Percentiles rank a stretch among this genome's conserved stretches.
Evolutionary conservation across 2,888 invertebrate species (phyloP).

Genomic region (Microchrysa polita): DNA sequence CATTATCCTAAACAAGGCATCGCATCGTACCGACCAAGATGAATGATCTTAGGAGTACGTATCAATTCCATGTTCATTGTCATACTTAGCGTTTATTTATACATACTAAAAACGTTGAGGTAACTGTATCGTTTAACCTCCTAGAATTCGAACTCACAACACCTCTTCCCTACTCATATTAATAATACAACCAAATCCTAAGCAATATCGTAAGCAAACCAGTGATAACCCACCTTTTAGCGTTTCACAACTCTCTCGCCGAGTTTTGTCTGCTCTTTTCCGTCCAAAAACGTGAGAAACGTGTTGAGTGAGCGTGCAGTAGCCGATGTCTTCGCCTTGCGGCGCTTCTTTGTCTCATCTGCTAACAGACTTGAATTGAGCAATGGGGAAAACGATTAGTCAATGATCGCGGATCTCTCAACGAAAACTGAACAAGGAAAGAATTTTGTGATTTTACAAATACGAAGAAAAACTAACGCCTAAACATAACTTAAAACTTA

Average conservation of each 20-base stretch:
- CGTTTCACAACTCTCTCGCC: neutral
- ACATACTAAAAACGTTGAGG: too few relatives aligned
- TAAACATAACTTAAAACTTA: conserved; percentile 49
- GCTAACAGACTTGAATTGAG: neutral
- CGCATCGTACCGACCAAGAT: too few relatives aligned
- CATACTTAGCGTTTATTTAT: too few relatives aligned
- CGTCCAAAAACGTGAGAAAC: too few relatives aligned
- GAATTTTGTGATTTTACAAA: conserved; percentile 55
- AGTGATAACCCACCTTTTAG: neutral
- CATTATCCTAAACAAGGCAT: too few relatives aligned
- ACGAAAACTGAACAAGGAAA: conserved; percentile 54
- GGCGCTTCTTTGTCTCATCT: neutral
- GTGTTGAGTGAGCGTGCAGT: neutral
- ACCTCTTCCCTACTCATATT: too few relatives aligned
- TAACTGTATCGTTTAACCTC: too few relatives aligned
- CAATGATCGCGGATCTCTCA: conserved; percentile 5
- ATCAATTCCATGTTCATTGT: too few relatives aligned
- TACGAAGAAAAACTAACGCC: neutral
- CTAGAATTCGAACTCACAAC: too few relatives aligned
- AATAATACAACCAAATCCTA: too few relatives aligned
- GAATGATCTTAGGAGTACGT: too few relatives aligned
- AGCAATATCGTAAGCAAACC: neutral
- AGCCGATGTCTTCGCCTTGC: neutral
- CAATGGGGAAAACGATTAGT: neutral
- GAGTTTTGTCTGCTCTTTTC: too few relatives aligned